Conservation (phyloP, 2,113 vertebrate genomes). For the Malurus alboscapulatus region DNA sequence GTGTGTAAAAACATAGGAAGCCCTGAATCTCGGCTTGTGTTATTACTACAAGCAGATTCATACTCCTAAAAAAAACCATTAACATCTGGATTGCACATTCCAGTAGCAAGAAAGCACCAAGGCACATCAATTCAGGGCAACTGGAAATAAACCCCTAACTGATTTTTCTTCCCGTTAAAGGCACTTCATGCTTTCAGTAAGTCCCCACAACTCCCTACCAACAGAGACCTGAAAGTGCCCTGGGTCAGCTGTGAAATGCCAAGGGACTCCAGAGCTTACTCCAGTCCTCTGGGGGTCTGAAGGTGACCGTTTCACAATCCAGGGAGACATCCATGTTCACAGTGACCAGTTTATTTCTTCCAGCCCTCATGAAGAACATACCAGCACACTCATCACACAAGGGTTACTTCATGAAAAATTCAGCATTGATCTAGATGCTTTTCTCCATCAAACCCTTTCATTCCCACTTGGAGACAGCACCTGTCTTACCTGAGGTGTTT, state of each 20-base stretch:
- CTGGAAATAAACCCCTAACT: neutral
- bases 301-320: neutral
- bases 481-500: constrained; percentile 56
- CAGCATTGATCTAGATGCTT: rapidly evolving
- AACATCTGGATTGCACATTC: neutral
- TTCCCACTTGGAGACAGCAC: neutral
- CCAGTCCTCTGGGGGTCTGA: neutral
- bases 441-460: neutral
- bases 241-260: neutral
- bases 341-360: neutral
- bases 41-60: neutral
- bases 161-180: neutral
- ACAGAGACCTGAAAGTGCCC: neutral
- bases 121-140: neutral
- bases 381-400: neutral
- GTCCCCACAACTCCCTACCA: neutral
- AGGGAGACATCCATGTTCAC: neutral
- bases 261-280: neutral
- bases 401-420: neutral
- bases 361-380: neutral
- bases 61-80: neutral
- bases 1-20: neutral
- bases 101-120: neutral
- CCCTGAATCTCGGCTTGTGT: neutral
- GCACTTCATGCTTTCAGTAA: neutral